These are phyloP conservation scores for Sturmia bella DNA, from an alignment of 2,888 invertebrate species.

Conservation along the genomic window DNA sequence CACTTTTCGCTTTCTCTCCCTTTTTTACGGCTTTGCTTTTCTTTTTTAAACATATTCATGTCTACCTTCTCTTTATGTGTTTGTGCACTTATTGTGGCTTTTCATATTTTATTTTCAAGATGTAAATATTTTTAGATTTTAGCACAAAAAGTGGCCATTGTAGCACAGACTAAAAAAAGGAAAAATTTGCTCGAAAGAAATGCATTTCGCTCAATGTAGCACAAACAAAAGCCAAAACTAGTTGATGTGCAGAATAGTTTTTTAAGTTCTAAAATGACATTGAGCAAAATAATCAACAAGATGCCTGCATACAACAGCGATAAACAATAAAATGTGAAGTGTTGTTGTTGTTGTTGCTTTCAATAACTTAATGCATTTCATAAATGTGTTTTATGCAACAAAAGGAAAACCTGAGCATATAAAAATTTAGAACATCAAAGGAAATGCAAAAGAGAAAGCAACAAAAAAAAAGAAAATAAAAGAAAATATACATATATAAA, in stretches of 20 bases:
- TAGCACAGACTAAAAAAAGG: constrained; percentile 1
- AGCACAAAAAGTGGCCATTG: constrained; percentile 48
- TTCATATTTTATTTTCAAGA: constrained; percentile 33
- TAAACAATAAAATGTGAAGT: constrained; percentile 30
- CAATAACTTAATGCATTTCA: constrained; percentile 51
- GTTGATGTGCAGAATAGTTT: constrained; percentile 55
- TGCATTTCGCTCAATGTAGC: constrained; percentile 18
- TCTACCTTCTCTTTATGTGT: neutral
- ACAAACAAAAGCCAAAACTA: constrained; percentile 32
- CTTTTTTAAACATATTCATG: neutral
- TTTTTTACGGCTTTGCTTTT: no score
- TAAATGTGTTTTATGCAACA: neutral
- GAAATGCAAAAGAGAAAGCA: neutral
- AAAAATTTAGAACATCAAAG: neutral
- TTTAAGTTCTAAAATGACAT: constrained; percentile 62
- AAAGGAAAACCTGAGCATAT: constrained; percentile 2
- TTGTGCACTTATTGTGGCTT: constrained; percentile 1
- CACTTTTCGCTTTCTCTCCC: no score
- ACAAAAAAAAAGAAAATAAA: no score
- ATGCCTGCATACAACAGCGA: constrained; percentile 45
- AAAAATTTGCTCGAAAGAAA: constrained; percentile 3
- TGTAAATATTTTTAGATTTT: constrained; percentile 40
- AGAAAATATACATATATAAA: no score
- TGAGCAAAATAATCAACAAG: constrained; percentile 59
- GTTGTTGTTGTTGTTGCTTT: constrained; percentile 41